Base-by-base conservation (phyloP, 2,797 vertebrate genomes). In the Hippopotamyrus pictus region DNA sequence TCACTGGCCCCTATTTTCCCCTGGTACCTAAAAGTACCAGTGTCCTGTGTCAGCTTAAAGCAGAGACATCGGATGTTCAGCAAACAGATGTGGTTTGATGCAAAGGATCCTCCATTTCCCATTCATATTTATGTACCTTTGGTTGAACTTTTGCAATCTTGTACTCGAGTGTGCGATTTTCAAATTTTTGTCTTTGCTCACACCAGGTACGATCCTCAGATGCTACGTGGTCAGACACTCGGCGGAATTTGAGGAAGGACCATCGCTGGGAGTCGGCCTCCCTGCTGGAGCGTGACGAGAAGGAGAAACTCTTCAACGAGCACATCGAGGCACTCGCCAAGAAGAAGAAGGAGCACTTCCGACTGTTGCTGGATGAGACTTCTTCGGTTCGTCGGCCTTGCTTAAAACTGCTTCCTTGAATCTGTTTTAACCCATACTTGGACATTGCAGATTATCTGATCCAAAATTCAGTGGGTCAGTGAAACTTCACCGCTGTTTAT, bases 261-360 rank as follows among this genome's bases (percentile, higher is more conserved):
- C 99, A 99, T 89, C 97, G 99, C 62, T 99, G 99, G 99, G 98
- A 99, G 91, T 98, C 97, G 0, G 96, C 98, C 0, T 98, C 99
- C 0, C 95, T 99, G 90, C 93, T 99, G 57, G 99, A 99, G 93
- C 95, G 99, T 88, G 98, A 99, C 89, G 99, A 99, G 93, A 99
- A 99, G 87, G 99, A 99, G 94, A 99, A 99, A 90, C 96, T 99
- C 91, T 99, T 99, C 57, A 99, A 98, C 5, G 98, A 99, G 54
- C 99, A 99, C 25, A 99, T 99, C 22, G 99, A 99, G 93, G 98
- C 98, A 25, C 97, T 99, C 93, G 96, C 98, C 94, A 99, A 99
- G 95, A 99, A 99, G 95, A 99, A 99, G 95, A 98, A 98, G 73
- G 98, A 99, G 91, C 97, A 99, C 93, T 99, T 99, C 92, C 96